Evolutionary conservation across 2,113 vertebrate genomes (phyloP), one percentile per base, ranked within the genome.

Genomic region (Rhynchomys soricoides): DNA sequence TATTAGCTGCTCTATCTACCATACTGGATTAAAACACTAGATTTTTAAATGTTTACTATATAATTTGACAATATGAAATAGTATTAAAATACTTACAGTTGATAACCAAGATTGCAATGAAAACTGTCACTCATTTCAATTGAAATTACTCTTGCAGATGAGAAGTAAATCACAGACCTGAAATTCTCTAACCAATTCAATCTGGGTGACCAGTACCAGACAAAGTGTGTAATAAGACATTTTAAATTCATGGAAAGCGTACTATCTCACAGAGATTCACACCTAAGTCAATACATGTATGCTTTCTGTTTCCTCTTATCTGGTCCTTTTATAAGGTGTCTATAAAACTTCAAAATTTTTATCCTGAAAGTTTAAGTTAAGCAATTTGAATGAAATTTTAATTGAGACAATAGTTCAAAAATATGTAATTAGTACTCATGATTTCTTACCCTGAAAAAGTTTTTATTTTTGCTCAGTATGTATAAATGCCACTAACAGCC

Each of bases 41-140:
- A 75, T 64, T 75, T 45, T 81, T 5, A 81, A 94, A 88, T 48
- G 21, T 16, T 90, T 40, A 79, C 37, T 71, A 12, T 7, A 50
- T 19, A 43, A 89, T 52, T 88, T 62, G 87, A 87, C 3, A 66
- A 92, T 26, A 70, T 10, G 1, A 86, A 81, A 89, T 95, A 19
- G 2, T 24, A 85, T 45, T 90, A 77, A 96, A 75, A 75, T 71
- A 62, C 31, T 86, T 91, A 57, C 17, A 92, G 79, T 34, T 79
- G 43, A 88, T 64, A 62, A 85, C 70, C 3, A 92, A 77, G 17
- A 75, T 64, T 55, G 1, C 24, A 24, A 74, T 90, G 37, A 55
- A 92, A 92, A 92, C n/a, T 79, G 77, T 91, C 50, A 90, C 3
- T 95, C 82, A 83, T 85, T 94, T 96, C 62, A 93, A 71, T 15